phyloP scores from a whole-genome alignment of 2,888 invertebrate genomes.

The Cataglyphis altisquamis region DNA sequence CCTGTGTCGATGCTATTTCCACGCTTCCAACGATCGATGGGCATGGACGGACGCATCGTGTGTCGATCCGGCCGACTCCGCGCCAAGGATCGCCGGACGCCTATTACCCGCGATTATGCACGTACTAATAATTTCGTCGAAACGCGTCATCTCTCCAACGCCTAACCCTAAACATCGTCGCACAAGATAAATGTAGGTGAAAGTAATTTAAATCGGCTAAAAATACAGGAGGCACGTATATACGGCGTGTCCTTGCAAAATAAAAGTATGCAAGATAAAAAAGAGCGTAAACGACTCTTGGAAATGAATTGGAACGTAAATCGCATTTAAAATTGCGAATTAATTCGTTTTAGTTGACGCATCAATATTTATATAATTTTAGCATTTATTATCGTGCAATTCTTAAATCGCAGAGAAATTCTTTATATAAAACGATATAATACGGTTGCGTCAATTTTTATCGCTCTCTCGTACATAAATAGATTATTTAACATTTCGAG shows the following conservation, averaged over 20 bases:
- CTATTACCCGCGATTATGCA: conserved; percentile 43
- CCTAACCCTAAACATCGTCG: conserved; percentile 19
- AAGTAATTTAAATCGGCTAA: conserved; percentile 10
- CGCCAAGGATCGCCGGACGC: conserved; percentile 40
- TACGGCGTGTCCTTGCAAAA: background rate
- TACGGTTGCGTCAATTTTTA: background rate
- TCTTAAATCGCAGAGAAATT: background rate
- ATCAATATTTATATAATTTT: conserved; percentile 8
- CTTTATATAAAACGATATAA: background rate
- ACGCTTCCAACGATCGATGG: conserved; percentile 66
- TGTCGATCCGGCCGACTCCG: conserved; percentile 31
- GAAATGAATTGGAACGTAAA: background rate
- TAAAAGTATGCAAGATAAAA: background rate
- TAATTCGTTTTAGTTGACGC: background rate
- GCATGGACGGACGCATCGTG: conserved; percentile 35
- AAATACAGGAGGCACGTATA: conserved; percentile 20
- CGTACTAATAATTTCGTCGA: conserved; percentile 52
- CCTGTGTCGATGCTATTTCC: conserved; percentile 70
- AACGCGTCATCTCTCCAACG: conserved; percentile 36
- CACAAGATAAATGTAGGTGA: background rate
- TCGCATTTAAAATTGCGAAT: background rate
- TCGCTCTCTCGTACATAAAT: background rate
- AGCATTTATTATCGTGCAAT: background rate
- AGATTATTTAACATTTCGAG: background rate
- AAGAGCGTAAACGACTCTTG: background rate